Conservation (phyloP, 2,113 vertebrate genomes). For the Collichthys lucidus region DNA sequence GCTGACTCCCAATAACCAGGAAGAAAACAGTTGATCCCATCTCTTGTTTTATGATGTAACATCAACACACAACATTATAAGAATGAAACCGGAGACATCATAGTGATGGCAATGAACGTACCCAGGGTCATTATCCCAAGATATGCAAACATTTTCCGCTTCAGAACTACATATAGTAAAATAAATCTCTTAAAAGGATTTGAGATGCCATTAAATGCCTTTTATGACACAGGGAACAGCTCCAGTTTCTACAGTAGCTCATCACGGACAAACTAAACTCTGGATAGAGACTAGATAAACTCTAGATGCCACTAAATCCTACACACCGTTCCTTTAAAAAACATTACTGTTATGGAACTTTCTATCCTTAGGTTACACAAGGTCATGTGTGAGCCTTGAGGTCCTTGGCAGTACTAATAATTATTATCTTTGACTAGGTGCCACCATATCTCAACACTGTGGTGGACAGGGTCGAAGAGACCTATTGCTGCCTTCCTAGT, state of each 20-base stretch:
- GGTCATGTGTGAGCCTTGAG: no score
- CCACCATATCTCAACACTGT: no score
- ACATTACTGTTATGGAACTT: no score
- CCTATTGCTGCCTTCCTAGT: no score
- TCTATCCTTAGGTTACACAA: no score
- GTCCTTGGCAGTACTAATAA: no score
- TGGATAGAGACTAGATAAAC: no score
- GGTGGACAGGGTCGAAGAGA: no score
- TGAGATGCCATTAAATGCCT: not conserved
- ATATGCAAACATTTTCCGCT: constrained; percentile 33
- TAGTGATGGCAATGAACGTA: not conserved
- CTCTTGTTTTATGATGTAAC: constrained; percentile 4
- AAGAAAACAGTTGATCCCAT: not conserved
- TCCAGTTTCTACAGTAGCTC: not conserved
- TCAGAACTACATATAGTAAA: constrained; percentile 16
- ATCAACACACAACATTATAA: constrained; percentile 10
- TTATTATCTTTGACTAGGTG: no score
- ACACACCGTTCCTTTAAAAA: not conserved
- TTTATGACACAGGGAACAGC: not conserved
- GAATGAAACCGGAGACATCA: not conserved
- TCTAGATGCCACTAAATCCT: no score
- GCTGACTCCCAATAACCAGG: not conserved
- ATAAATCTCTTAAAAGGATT: constrained; percentile 47
- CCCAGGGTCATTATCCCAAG: not conserved
- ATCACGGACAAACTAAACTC: no score